A percentile compares a stretch with the other conserved stretches of the same genome.
Evolutionary conservation across 2,113 vertebrate species (phyloP).

Genomic region (Acrocephalus kingi): DNA sequence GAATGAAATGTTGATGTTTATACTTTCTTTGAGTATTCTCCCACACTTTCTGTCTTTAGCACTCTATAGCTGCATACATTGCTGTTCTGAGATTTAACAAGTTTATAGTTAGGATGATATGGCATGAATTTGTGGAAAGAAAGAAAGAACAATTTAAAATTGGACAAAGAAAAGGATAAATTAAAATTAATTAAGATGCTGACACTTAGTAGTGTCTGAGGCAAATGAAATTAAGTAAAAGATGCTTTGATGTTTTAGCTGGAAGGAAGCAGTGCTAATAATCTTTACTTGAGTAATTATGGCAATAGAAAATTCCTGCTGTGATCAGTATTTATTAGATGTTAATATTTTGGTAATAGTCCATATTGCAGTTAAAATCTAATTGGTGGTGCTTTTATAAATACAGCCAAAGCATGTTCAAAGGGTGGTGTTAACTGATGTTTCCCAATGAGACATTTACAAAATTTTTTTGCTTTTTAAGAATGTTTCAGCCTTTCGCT

Average conservation of each 20-base stretch:
- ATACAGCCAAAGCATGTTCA: background rate
- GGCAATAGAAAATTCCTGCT: conserved; percentile 23
- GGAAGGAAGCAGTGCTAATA: background rate
- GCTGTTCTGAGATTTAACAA: background rate
- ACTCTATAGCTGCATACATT: background rate
- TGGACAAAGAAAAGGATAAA: background rate
- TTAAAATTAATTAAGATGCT: background rate
- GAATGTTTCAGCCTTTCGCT: background rate
- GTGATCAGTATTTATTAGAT: conserved; percentile 2
- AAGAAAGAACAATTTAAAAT: background rate
- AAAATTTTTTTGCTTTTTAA: background rate
- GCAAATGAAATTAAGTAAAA: background rate
- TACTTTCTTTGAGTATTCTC: background rate
- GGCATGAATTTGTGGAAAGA: background rate
- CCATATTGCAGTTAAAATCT: background rate
- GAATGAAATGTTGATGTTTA: background rate
- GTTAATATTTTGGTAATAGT: background rate
- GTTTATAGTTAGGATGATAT: background rate
- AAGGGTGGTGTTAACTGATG: background rate
- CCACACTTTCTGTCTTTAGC: background rate
- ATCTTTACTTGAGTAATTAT: conserved; percentile 5
- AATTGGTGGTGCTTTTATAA: background rate
- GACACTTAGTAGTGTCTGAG: background rate
- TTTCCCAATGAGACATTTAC: background rate
- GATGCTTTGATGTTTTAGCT: conserved; percentile 16